These are phyloP conservation scores for Ferdinandea cuprea DNA, from an alignment of 2,888 invertebrate genomes.

Conservation along the genomic window DNA sequence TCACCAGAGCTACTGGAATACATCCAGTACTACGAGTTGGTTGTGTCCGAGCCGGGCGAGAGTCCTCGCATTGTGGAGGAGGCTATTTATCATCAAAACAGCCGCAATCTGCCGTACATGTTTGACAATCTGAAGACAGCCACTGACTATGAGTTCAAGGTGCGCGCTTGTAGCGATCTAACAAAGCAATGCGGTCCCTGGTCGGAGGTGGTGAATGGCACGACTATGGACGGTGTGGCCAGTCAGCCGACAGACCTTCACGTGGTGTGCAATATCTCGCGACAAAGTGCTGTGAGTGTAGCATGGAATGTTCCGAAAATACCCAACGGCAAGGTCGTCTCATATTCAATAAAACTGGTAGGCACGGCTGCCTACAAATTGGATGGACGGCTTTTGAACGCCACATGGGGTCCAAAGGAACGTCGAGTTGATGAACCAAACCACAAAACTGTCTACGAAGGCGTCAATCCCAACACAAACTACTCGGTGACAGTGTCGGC, in stretches of 20 bases:
- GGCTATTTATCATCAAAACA: slow-evolving; percentile 87
- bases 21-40: slow-evolving; percentile 90
- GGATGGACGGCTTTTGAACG: slow-evolving; percentile 84
- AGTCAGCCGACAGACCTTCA: slow-evolving; percentile 88
- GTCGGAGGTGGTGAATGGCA: slow-evolving; percentile 90
- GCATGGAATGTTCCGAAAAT: slow-evolving; percentile 89
- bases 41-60: slow-evolving; percentile 85
- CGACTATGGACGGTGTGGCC: slow-evolving; percentile 92
- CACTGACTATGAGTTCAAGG: slow-evolving; percentile 91
- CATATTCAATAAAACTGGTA: slow-evolving; percentile 87
- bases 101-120: slow-evolving; percentile 89
- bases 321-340: slow-evolving; percentile 91
- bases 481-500: slow-evolving; percentile 91
- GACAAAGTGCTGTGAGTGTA: slow-evolving; percentile 86
- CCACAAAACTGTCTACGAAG: slow-evolving; percentile 85
- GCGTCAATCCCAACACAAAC: slow-evolving; percentile 91
- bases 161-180: slow-evolving; percentile 91
- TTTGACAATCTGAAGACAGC: slow-evolving; percentile 90
- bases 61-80: slow-evolving; percentile 84
- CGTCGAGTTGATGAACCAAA: slow-evolving; percentile 85
- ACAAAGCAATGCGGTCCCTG: slow-evolving; percentile 90
- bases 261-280: slow-evolving; percentile 86
- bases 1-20: slow-evolving; percentile 86
- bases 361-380: slow-evolving; percentile 85
- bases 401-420: slow-evolving; percentile 86